Evolutionary conservation across 2,797 vertebrate genomes (phyloP).

Genomic region (Rhodeus uyekii): DNA sequence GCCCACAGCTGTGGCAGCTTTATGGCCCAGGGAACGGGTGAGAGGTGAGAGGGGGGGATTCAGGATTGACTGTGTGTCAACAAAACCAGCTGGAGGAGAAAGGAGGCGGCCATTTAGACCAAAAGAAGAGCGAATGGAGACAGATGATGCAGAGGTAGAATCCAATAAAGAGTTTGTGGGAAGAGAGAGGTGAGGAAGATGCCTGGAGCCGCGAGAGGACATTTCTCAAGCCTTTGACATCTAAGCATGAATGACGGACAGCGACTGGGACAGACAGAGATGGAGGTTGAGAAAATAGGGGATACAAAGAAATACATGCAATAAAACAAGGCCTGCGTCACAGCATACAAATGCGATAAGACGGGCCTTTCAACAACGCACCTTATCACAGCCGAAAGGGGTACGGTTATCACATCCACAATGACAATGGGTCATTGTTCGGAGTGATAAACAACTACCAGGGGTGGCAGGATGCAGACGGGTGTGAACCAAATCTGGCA

Average conservation of each 20-base stretch:
- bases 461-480: neutral
- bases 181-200: slow-evolving; percentile 52
- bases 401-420: slow-evolving; percentile 38
- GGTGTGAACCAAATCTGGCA: slow-evolving; percentile 15
- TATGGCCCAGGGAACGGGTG: slow-evolving; percentile 77
- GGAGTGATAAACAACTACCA: slow-evolving; percentile 48
- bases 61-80: slow-evolving; percentile 93
- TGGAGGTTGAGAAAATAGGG: slow-evolving; percentile 48
- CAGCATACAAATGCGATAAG: slow-evolving; percentile 68
- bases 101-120: slow-evolving; percentile 80
- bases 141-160: slow-evolving; percentile 84
- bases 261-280: slow-evolving; percentile 60
- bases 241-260: slow-evolving; percentile 80
- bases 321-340: slow-evolving; percentile 71
- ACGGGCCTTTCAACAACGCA: slow-evolving; percentile 52
- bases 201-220: slow-evolving; percentile 70
- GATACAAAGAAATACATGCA: slow-evolving; percentile 60
- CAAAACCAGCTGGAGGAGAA: slow-evolving; percentile 93
- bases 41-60: slow-evolving; percentile 57
- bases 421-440: slow-evolving; percentile 36
- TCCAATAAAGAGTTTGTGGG: slow-evolving; percentile 85
- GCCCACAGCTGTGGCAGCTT: slow-evolving; percentile 97
- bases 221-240: slow-evolving; percentile 83
- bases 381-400: slow-evolving; percentile 60
- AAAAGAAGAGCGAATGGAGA: slow-evolving; percentile 72